These are phyloP conservation scores for Micromys minutus DNA, from an alignment of 2,113 vertebrate genomes.

Conservation along the genomic window DNA sequence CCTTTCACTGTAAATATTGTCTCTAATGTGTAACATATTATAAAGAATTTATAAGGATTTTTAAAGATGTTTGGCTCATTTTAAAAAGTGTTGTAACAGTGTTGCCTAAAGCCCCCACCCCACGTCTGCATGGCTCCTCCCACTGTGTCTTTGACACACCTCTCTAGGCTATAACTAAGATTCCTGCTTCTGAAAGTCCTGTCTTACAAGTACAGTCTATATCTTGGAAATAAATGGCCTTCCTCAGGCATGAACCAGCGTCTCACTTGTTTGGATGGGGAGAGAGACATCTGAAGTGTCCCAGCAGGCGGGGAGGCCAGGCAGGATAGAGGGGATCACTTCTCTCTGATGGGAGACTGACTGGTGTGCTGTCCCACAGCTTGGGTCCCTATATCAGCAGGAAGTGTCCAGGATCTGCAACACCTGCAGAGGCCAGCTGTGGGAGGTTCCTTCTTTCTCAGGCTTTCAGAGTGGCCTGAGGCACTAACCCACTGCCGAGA, in stretches of 20 bases:
- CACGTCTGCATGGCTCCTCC: conserved; percentile 68
- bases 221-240: conserved; percentile 88
- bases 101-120: conserved; percentile 79
- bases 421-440: neutral
- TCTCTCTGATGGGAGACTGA: neutral
- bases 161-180: conserved; percentile 68
- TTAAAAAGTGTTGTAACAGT: conserved; percentile 84
- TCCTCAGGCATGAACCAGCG: conserved; percentile 77
- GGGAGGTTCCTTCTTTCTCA: neutral
- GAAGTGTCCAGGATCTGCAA: neutral
- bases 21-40: conserved; percentile 94
- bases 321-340: neutral
- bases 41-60: conserved; percentile 94
- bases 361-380: neutral
- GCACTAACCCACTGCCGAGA: neutral
- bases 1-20: conserved; percentile 90
- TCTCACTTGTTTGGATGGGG: conserved; percentile 58
- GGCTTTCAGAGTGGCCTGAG: neutral
- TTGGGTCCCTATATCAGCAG: neutral
- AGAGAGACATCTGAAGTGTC: neutral
- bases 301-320: fast-evolving
- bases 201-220: conserved; percentile 80
- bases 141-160: conserved; percentile 66
- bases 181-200: conserved; percentile 80
- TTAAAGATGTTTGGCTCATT: conserved; percentile 89